A percentile compares a stretch with the other conserved stretches of the same genome.
Evolutionary conservation across 1,140 invertebrate genomes (phyloP).

Genomic region (Araneus ventricosus): DNA sequence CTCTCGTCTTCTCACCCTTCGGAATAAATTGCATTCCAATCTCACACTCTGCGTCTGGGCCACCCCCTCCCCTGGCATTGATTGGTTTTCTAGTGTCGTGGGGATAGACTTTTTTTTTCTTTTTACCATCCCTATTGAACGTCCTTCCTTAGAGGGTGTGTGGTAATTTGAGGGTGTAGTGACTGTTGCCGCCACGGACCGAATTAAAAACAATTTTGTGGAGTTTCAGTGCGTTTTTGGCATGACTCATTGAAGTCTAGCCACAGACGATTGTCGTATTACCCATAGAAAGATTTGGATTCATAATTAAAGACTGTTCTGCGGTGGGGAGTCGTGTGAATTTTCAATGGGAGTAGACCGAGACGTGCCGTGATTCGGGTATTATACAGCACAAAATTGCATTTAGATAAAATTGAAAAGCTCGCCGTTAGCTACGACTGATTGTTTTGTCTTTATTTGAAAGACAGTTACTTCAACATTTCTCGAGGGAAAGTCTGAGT

Average conservation of each 20-base stretch:
- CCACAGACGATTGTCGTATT: not conserved
- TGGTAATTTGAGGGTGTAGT: constrained; percentile 3
- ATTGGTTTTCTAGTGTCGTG: constrained; percentile 31
- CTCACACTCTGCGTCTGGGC: constrained; percentile 29
- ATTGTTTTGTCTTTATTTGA: too few species aligned
- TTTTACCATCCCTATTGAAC: not conserved
- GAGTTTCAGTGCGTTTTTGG: not conserved
- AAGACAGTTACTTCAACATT: too few species aligned
- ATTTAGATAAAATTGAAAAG: too few species aligned
- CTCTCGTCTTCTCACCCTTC: not conserved
- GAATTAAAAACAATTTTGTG: constrained; percentile 33
- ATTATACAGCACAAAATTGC: too few species aligned
- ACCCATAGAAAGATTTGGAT: too few species aligned
- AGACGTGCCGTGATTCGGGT: too few species aligned
- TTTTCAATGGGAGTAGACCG: too few species aligned
- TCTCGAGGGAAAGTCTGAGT: too few species aligned
- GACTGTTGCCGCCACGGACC: not conserved
- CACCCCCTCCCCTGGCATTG: constrained; percentile 6
- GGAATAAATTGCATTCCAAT: constrained; percentile 47
- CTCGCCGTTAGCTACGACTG: too few species aligned
- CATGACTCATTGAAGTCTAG: not conserved
- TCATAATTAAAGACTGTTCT: too few species aligned
- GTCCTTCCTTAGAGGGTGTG: constrained; percentile 30
- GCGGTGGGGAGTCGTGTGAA: too few species aligned
- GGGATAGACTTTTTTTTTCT: constrained; percentile 15